These are phyloP conservation scores for Capreolus pygargus DNA, from an alignment of 2,113 vertebrate species.

Conservation along the genomic window DNA sequence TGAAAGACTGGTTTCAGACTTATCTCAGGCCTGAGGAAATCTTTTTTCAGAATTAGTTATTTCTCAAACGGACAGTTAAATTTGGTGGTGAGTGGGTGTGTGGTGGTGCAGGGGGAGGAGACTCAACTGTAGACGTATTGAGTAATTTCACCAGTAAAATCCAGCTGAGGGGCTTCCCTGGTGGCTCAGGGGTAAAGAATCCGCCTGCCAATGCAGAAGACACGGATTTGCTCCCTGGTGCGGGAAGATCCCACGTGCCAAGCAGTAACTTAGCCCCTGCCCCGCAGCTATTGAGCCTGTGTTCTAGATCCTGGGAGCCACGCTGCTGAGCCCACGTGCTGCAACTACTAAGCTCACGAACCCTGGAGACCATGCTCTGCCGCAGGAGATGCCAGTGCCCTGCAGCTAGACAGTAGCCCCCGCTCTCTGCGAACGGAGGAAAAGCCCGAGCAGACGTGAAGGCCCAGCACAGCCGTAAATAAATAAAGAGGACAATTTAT, in stretches of 20 bases:
- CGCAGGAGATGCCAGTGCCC: neutral
- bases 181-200: neutral
- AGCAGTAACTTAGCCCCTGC: neutral
- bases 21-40: neutral
- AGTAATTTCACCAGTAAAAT: neutral
- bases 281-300: neutral
- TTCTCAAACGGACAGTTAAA: conserved; percentile 13
- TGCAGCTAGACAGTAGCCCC: neutral
- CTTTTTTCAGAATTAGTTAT: neutral
- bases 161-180: neutral
- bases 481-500: neutral
- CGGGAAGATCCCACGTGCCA: neutral
- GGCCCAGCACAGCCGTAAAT: neutral
- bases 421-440: neutral
- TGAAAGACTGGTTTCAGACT: neutral
- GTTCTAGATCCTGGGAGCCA: neutral
- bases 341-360: neutral
- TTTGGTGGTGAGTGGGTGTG: neutral
- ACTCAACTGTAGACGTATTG: neutral
- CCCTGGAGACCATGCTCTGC: neutral
- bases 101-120: fast-evolving
- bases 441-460: neutral
- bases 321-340: neutral
- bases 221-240: neutral
- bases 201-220: neutral